Conservation (phyloP, 2,888 invertebrate genomes). For the Acrobasis suavella region DNA sequence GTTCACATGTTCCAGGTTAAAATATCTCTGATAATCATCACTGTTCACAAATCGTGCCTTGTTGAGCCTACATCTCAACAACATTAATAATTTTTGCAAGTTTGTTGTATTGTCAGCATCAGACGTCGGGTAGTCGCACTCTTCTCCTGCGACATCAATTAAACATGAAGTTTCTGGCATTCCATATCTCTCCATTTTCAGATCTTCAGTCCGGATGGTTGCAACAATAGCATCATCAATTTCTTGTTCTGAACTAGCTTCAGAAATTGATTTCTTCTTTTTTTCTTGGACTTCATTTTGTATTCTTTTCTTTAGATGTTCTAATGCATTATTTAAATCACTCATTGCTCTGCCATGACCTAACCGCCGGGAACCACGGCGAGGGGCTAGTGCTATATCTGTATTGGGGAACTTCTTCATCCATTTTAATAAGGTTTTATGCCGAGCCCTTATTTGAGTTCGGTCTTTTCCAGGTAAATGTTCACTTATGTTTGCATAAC, state of each 20-base stretch:
- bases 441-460: slow-evolving; percentile 83
- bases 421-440: slow-evolving; percentile 77
- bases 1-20: slow-evolving; percentile 39
- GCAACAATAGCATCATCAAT: slow-evolving; percentile 62
- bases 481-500: slow-evolving; percentile 71
- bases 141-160: background rate
- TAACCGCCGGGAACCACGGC: slow-evolving; percentile 58
- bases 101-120: slow-evolving; percentile 42
- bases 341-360: slow-evolving; percentile 50
- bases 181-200: slow-evolving; percentile 39
- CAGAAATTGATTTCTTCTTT: slow-evolving; percentile 44
- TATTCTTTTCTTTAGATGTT: slow-evolving; percentile 60
- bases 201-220: slow-evolving; percentile 47
- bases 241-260: slow-evolving; percentile 46
- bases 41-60: slow-evolving; percentile 44
- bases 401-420: slow-evolving; percentile 70
- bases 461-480: slow-evolving; percentile 80
- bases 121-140: background rate
- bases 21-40: slow-evolving; percentile 39
- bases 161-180: background rate
- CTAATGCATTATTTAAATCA: slow-evolving; percentile 60
- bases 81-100: slow-evolving; percentile 52
- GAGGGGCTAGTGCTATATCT: slow-evolving; percentile 60
- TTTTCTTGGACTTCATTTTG: slow-evolving; percentile 49
- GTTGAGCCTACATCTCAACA: slow-evolving; percentile 55